Base-by-base conservation (phyloP, 2,888 invertebrate genomes). In the Lithodes maja region DNA sequence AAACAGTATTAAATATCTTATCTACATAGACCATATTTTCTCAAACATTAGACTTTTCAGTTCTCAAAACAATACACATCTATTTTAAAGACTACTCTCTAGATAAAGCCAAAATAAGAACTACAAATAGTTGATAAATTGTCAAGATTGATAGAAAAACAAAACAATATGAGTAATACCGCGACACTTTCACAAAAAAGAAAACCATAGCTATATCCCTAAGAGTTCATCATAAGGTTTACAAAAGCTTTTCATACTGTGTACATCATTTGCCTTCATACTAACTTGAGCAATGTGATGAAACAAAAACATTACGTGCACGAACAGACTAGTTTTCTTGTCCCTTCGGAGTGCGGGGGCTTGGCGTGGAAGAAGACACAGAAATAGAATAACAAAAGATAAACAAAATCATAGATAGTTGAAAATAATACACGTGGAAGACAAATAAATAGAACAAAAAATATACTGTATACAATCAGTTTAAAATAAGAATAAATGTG, bases 241-340 rank as follows among this genome's bases (percentile, higher is more conserved):
- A 71, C 71, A 71, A 71, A 71, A 71, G 71, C 71, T 85, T 89
- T 71, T 85, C 85, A 89, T 85, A 85, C 84, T 89, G 88, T 89
- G 88, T 89, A 89, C 88, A 89, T 82, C 83, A 74, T 83, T 84
- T 88, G 87, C 87, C 84, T 83, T 88, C 79, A 68, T 85, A 89
- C 88, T 89, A 89, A 80, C 85, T 89, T 89, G 88, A 89, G 88
- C 88, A 89, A 85, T 85, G 88, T 89, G 88, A 79, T 85, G 74
- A 89, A 89, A 80, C 71, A 80, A 85, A 74, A 52, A 49, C 74
- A 52, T 75, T 86, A 89, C 81, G 85, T 85, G 88, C 85, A 85
- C 68, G 77, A 84, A 89, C 84, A 61, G 55, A 54, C 86, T 82
- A 82, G 49, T 52, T 79, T 84, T 75, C 49, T 83, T 75, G 68